Evolutionary conservation across 2,797 vertebrate species (phyloP), one percentile per base, ranked within the genome.

Genomic region (Naso thynnoides): DNA sequence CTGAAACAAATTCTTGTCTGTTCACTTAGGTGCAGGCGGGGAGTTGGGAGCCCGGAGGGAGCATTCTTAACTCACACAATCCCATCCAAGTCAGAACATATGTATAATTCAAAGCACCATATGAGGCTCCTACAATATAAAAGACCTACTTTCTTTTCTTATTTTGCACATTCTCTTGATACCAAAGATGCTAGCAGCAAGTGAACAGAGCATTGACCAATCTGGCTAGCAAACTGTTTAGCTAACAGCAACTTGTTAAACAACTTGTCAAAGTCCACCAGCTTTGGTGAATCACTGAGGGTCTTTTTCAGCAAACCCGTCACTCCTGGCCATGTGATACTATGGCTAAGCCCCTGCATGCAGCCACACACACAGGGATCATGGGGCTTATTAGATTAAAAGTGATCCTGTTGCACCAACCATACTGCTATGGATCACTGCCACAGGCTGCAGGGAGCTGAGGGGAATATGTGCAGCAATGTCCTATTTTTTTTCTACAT

Each of bases 361-460:
- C 89, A 73, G 83, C 87, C 89, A 81, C 88, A 78, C 80, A 87
- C 85, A 75, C 83, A 73, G 47, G 88, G 89, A 93, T 93, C 90
- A 92, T 80, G 84, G 79, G 86, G 89, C 79, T 94, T 94, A 94
- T 84, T 91, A 93, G 93, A 93, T 93, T 95, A 94, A 88, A 91
- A 80, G 70, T 89, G 91, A 92, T 91, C 91, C 86, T 88, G 88
- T 92, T 92, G 89, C 81, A 90, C 88, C 86, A 89, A 86, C 82
- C 68, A 65, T 78, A 72, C 81, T 70, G 70, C 73, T 69, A 42
- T 72, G 82, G 86, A 75, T 81, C 82, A 74, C 45, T 53, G 70
- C 82, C 75, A 75, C 56, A 18, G 79, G 79, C 83, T 75, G 65
- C 70, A 77, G 60, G 70, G 58, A 59, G 56, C 38, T 38, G 50